Evolutionary conservation across 2,113 vertebrate species (phyloP).

Genomic region (Deroptyus accipitrinus): DNA sequence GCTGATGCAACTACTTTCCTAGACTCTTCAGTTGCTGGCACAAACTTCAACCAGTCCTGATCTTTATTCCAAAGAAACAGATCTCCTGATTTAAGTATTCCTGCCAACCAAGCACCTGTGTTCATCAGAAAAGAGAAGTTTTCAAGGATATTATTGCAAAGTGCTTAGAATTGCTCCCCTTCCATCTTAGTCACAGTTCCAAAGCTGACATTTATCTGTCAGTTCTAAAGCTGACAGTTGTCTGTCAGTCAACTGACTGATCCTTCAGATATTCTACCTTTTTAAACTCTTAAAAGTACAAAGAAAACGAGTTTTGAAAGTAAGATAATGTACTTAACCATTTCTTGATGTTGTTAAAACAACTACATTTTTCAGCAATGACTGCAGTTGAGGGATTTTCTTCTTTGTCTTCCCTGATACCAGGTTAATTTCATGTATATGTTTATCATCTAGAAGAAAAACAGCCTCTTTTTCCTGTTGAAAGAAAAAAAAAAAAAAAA

Average conservation of each 20-base stretch:
- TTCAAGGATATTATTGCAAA: neutral
- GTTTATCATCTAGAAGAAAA: conserved; percentile 88
- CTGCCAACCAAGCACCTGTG: conserved; percentile 88
- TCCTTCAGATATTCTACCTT: neutral
- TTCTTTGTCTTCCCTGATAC: conserved; percentile 88
- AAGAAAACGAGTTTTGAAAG: neutral
- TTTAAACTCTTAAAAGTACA: neutral
- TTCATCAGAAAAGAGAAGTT: conserved; percentile 2
- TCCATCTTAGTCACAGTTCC: neutral
- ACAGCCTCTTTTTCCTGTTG: conserved; percentile 89
- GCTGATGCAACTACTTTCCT: conserved; percentile 66
- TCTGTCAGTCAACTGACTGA: neutral
- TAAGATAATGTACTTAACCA: conserved; percentile 74
- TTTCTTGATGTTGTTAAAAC: conserved; percentile 84
- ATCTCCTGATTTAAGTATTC: conserved; percentile 85
- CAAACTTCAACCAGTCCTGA: conserved; percentile 82
- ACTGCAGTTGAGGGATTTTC: conserved; percentile 83
- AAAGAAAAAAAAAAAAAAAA: conserved; percentile 1
- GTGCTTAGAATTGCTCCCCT: neutral
- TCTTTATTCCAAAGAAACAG: conserved; percentile 96
- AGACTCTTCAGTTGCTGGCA: conserved; percentile 75
- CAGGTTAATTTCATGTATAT: conserved; percentile 89
- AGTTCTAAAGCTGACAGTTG: neutral
- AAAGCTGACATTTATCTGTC: neutral
- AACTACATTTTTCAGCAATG: conserved; percentile 82